Base-by-base conservation (phyloP, 2,888 invertebrate genomes). In the Dyspetes luteomarginatus region DNA sequence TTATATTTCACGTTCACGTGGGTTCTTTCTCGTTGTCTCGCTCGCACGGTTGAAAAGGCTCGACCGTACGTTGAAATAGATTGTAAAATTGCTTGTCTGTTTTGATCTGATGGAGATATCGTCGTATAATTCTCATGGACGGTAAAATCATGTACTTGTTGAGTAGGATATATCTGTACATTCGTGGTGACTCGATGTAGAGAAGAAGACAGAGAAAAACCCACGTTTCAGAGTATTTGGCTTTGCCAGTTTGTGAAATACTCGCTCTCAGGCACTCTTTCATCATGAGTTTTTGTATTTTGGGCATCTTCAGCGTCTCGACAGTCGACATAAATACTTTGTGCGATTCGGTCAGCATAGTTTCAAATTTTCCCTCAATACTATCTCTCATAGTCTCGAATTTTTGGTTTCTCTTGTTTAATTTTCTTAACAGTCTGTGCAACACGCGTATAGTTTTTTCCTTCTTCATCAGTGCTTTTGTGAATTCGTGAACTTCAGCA, bases 271-370 rank as follows among this genome's bases (percentile, higher is more conserved):
- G 71, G 36, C 88, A 88, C 55, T 89, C 88, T 64, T 88, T 86
- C 36, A 89, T 84, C 88, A 89, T 88, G 9, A 89, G 77, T 76
- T 88, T 88, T 24, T 88, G 88, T 45, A 89, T 86, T 75, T 88
- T 85, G 17, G 88, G 88, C 76, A 89, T 85, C n/a, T 86, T 82
- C 4, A 87, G 71, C 1, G 71, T 62, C 41, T 86, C 85, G 15
- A 89, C 81, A 36, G 55, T 76, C 26, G 78, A 68, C 62, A 77
- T 62, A 4, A 85, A 71, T 3, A 71, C 74, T 43, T 84, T 68
- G 7, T 82, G 58, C 48, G 80, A 56, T 17, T 74, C 69, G 5
- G 78, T 19, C 3, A 69, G 48, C 15, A 82, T 55, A n/a, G 74
- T 52, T 19, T 73, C 69, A n/a, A 84, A 67, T 72, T 80, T 78